Evolutionary conservation across 37 sponge, comb jelly and placozoan species (phyloP).

Genomic region (Bolinopsis microptera): DNA sequence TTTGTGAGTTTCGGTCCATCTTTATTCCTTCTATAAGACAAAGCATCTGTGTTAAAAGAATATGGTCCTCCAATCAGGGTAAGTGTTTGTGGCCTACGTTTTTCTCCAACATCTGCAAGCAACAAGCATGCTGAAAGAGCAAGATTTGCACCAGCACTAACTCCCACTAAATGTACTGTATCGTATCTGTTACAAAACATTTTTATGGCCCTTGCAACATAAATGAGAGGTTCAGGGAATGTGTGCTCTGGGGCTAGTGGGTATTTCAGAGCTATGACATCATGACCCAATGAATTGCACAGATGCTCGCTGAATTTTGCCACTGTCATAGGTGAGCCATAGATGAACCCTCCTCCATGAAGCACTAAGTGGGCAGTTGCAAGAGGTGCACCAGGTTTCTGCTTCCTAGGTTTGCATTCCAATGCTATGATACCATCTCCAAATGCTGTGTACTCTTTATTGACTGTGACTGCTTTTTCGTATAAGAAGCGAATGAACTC

Average conservation of each 20-base stretch:
- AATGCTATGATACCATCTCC: background rate
- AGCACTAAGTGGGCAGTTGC: background rate
- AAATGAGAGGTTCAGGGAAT: background rate
- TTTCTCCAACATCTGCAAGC: background rate
- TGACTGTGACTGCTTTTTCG: background rate
- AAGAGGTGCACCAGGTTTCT: background rate
- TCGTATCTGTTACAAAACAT: background rate
- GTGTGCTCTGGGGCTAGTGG: constrained; percentile 28
- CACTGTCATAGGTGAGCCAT: background rate
- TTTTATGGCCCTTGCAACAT: background rate
- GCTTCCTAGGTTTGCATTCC: background rate
- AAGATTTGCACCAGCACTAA: constrained; percentile 57
- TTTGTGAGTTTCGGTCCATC: constrained; percentile 35
- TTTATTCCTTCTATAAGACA: background rate
- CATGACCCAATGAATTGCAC: background rate
- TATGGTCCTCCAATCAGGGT: constrained; percentile 21
- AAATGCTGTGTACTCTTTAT: background rate
- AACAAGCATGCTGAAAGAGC: background rate
- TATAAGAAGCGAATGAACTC: constrained; percentile 20
- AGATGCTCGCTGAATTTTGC: background rate
- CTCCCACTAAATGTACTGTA: background rate
- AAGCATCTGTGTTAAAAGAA: background rate
- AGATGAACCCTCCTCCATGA: constrained; percentile 62
- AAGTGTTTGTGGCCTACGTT: background rate
- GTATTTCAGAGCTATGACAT: constrained; percentile 56